Evolutionary conservation across 2,797 vertebrate genomes (phyloP).

Genomic region (Diplodus sargus): DNA sequence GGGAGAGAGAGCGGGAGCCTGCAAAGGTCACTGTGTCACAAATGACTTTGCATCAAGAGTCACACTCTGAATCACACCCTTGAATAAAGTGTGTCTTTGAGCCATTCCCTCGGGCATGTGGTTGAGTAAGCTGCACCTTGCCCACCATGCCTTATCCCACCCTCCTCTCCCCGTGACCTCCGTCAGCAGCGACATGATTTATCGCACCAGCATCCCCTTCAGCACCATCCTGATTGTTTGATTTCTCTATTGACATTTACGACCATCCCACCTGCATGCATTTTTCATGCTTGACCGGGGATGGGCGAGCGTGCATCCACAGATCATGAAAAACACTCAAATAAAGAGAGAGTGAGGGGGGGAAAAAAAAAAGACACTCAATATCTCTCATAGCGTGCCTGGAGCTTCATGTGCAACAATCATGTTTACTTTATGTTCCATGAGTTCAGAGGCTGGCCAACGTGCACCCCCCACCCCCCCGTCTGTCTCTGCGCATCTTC

Average conservation of each 20-base stretch:
- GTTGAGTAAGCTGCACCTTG: conserved; percentile 50
- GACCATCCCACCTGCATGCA: conserved; percentile 62
- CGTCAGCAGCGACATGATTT: conserved; percentile 75
- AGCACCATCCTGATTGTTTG: conserved; percentile 74
- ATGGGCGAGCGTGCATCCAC: conserved; percentile 31
- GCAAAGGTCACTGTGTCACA: conserved; percentile 73
- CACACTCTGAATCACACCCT: conserved; percentile 69
- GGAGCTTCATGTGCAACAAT: conserved; percentile 46
- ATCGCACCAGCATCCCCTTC: conserved; percentile 76
- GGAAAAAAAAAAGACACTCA: neutral
- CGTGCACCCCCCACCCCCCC: conserved; percentile 27
- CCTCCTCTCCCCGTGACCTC: conserved; percentile 58
- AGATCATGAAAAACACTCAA: conserved; percentile 40
- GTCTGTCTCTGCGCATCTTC: conserved; percentile 46
- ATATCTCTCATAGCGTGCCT: conserved; percentile 35
- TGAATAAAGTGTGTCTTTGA: conserved; percentile 69
- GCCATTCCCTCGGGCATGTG: conserved; percentile 48
- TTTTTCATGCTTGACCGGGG: conserved; percentile 70
- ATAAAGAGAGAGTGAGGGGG: neutral
- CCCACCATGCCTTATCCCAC: conserved; percentile 14
- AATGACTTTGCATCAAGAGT: conserved; percentile 74
- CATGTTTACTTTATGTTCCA: conserved; percentile 56
- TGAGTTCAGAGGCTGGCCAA: conserved; percentile 39
- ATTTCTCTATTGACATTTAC: conserved; percentile 82
- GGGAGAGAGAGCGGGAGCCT: conserved; percentile 37